Evolutionary conservation across 2,888 invertebrate species (phyloP), one percentile per base, ranked within the genome.

Genomic region (Torymus aiolomorphi): DNA sequence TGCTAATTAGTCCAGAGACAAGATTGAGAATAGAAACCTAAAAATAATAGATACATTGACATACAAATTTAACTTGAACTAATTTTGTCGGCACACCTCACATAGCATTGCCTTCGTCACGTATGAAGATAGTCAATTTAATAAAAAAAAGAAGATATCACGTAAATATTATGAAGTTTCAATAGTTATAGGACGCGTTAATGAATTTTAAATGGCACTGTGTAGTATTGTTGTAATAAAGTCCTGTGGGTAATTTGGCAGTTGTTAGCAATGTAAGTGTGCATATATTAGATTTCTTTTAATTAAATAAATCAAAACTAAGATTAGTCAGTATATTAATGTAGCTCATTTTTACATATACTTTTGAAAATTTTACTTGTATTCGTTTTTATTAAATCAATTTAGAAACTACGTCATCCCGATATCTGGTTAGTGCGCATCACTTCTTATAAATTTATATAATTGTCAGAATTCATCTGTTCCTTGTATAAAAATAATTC

Each of bases 91-190:
- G 42, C 42, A 8, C 69, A 49, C 56, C 3, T 20, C 18, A 59
- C 5, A 61, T 69, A 76, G 54, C 24, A 52, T 73, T 78, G 78
- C 78, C 78, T 78, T 73, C n/a, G 65, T 59, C 61, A 78, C 42
- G 51, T 24, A 66, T 10, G 42, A 71, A 42, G 42, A 72, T n/a
- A 66, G 73, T 78, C 78, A 78, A 78, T 65, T 65, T 24, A n/a
- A 66, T 13, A 71, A 51, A 66, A 16, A 24, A 42, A 31, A 42
- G 8, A 42, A 42, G 8, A 42, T 42, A 42, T 42, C 24, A 20
- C 52, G 49, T 31, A 56, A 49, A 65, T n/a, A 57, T 24, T 54
- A 31, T n/a, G 18, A 65, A 63, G 63, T 52, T 49, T 73, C 63
- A 56, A 70, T 42, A 42, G 42, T 42, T 42, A 42, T 42, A 42